phyloP scores from a whole-genome alignment of 2,113 vertebrate species.

The Carollia perspicillata region DNA sequence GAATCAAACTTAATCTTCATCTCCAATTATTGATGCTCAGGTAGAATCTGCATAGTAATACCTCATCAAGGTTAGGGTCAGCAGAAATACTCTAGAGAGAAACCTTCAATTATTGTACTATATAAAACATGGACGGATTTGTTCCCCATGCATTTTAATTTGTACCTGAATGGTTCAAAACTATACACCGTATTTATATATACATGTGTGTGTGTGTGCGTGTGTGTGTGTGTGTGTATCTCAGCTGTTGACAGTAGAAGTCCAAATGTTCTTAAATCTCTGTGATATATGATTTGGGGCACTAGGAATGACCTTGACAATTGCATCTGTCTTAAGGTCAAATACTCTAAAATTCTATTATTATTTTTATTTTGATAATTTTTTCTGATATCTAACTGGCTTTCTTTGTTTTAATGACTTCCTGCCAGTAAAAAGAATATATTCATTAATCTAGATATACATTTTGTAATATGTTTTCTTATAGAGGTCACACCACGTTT shows the following conservation, averaged over 20 bases:
- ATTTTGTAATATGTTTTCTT: neutral
- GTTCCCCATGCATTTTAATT: neutral
- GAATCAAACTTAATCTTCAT: conserved; percentile 13
- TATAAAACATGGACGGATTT: neutral
- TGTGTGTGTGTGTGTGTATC: no score
- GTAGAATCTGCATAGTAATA: neutral
- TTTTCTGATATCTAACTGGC: neutral
- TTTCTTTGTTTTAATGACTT: neutral
- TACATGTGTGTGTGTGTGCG: no score
- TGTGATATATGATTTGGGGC: neutral
- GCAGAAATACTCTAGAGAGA: neutral
- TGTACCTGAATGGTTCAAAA: neutral
- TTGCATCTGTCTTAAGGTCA: neutral
- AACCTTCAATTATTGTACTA: neutral
- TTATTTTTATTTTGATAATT: neutral
- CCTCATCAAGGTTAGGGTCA: neutral
- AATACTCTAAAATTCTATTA: neutral
- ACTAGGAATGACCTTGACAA: neutral
- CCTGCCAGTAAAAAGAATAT: neutral
- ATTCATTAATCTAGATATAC: neutral
- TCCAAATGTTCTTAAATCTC: neutral
- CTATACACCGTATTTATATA: neutral
- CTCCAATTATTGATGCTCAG: neutral
- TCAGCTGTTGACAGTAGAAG: neutral
- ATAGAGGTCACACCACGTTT: neutral